Conservation (phyloP, 2,113 vertebrate species). For the Rhea americana region DNA sequence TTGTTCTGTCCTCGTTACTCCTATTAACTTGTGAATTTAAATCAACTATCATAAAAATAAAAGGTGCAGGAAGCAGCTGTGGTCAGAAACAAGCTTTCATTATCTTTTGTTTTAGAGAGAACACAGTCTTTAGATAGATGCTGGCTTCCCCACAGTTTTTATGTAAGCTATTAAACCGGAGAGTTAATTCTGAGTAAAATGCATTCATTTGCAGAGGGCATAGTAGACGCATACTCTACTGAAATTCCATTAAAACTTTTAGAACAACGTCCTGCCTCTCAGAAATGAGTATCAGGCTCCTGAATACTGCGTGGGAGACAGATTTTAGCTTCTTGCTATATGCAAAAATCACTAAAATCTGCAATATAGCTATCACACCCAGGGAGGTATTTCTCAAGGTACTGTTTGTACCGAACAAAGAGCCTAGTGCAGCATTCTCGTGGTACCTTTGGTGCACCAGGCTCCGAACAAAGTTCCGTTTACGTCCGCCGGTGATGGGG, state of each 20-base stretch:
- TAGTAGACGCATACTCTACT: not conserved
- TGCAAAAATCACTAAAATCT: not conserved
- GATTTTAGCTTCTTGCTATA: not conserved
- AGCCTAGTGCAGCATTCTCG: not conserved
- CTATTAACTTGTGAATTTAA: slow-evolving; percentile 19
- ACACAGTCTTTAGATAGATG: not conserved
- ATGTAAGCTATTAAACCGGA: not conserved
- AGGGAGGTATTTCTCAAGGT: not conserved
- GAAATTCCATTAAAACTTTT: not conserved
- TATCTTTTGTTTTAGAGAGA: not conserved
- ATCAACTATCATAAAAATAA: not conserved
- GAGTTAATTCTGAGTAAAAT: not conserved
- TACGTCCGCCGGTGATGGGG: not conserved
- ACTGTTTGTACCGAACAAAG: not conserved
- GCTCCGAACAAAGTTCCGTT: not conserved
- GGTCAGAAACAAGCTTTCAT: not conserved
- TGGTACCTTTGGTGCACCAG: not conserved
- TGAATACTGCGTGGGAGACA: not conserved
- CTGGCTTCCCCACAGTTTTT: not conserved
- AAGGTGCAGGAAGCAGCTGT: not conserved
- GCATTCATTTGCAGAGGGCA: not conserved
- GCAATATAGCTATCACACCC: rapidly evolving
- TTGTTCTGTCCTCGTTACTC: not conserved
- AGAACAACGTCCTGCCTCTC: not conserved
- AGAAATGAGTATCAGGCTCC: not conserved